These are phyloP conservation scores for Caradrina clavipalpis DNA, from an alignment of 2,888 invertebrate species.

Conservation along the genomic window DNA sequence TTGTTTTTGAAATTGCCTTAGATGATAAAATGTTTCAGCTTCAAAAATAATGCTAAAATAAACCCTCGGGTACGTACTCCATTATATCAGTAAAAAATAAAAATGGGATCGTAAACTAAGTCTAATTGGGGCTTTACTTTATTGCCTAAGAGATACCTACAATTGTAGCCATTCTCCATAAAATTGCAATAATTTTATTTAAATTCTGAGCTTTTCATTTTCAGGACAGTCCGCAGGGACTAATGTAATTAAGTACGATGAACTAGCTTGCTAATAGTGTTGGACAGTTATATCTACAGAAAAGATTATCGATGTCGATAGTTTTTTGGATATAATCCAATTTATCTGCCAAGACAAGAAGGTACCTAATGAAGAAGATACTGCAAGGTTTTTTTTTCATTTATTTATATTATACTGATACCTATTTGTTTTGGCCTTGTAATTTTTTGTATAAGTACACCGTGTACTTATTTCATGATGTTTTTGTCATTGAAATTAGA, in stretches of 20 bases:
- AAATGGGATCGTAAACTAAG: conserved; percentile 17
- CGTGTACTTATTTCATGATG: too few species aligned
- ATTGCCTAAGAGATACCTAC: conserved; percentile 37
- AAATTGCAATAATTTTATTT: conserved; percentile 65
- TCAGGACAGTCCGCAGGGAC: conserved; percentile 70
- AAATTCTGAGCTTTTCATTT: conserved; percentile 70
- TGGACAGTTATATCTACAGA: background rate
- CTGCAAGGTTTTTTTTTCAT: too few species aligned
- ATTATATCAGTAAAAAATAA: conserved; percentile 12
- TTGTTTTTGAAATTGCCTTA: background rate
- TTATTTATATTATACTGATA: too few species aligned
- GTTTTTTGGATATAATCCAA: background rate
- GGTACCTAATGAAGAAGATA: too few species aligned
- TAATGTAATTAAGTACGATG: conserved; percentile 82
- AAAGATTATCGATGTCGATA: conserved; percentile 27
- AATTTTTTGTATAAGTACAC: too few species aligned
- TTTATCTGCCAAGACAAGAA: too few species aligned
- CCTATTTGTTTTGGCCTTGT: too few species aligned
- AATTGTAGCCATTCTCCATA: conserved; percentile 48
- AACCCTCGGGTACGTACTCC: background rate
- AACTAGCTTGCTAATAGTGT: conserved; percentile 62
- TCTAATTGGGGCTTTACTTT: conserved; percentile 36
- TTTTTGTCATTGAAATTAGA: too few species aligned
- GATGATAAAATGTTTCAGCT: background rate
- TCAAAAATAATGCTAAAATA: conserved; percentile 1